These are phyloP conservation scores for Branchinecta lindahli DNA, from an alignment of 1,140 invertebrate genomes.

Conservation along the genomic window DNA sequence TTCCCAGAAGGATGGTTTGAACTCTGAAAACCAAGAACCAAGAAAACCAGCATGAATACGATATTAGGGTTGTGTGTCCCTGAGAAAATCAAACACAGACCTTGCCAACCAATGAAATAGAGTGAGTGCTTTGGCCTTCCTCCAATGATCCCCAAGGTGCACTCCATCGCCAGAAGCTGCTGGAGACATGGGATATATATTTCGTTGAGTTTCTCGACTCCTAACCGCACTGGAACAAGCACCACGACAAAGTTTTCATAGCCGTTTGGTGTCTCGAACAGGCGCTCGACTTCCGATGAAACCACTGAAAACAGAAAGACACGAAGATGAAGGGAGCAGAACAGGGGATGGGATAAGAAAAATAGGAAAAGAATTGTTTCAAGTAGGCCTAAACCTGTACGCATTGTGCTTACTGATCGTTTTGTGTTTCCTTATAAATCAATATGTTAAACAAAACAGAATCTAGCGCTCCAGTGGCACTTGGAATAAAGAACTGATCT, in stretches of 20 bases:
- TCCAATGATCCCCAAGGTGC: slow-evolving; percentile 77
- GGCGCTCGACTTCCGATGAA: not conserved
- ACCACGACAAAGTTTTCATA: slow-evolving; percentile 61
- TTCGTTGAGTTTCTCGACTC: slow-evolving; percentile 63
- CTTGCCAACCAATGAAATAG: slow-evolving; percentile 80
- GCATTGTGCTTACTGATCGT: no score
- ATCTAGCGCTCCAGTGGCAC: no score
- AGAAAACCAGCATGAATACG: not conserved
- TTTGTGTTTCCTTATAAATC: no score
- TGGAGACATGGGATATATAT: slow-evolving; percentile 63
- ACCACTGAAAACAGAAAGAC: not conserved
- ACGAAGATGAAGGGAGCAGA: no score
- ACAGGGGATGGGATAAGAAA: no score
- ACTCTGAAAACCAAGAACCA: not conserved
- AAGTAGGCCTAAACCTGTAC: no score
- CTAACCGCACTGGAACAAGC: slow-evolving; percentile 66
- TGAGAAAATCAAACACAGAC: slow-evolving; percentile 27
- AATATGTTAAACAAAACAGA: no score
- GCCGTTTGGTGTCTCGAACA: not conserved
- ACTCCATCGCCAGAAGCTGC: slow-evolving; percentile 53
- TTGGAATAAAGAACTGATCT: no score
- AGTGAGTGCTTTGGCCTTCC: slow-evolving; percentile 77
- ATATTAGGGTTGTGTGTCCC: not conserved
- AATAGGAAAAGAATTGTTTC: no score
- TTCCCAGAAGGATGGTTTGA: no score